A percentile compares a stretch with the other conserved stretches of the same genome.
Evolutionary conservation across 2,797 vertebrate species (phyloP).

Genomic region (Glossophaga mutica): DNA sequence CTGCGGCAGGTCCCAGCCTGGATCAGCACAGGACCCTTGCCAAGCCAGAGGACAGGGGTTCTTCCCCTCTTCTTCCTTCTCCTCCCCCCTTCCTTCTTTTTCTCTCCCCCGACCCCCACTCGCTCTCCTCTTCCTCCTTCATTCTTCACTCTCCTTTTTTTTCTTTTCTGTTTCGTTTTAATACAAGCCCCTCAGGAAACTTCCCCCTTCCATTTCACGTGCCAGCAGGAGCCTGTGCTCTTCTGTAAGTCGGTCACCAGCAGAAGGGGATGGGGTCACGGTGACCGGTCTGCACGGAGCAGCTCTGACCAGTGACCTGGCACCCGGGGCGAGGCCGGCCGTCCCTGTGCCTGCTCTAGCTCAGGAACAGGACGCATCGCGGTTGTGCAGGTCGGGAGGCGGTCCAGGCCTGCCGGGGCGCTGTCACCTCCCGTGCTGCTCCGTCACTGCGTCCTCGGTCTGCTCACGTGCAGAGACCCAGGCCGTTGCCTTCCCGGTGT

Average conservation of each 20-base stretch:
- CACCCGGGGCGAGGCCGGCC: not conserved
- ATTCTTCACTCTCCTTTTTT: too few relatives aligned
- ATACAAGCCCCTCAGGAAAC: not conserved
- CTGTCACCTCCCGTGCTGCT: not conserved
- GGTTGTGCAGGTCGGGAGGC: not conserved
- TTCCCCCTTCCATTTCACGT: not conserved
- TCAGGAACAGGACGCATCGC: not conserved
- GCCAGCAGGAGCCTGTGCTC: not conserved
- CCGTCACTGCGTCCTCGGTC: not conserved
- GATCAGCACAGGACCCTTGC: not conserved
- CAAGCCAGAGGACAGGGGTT: not conserved
- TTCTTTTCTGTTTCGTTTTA: not conserved
- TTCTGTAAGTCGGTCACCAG: not conserved
- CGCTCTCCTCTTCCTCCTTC: rapidly evolving
- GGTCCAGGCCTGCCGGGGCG: not conserved
- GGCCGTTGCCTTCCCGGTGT: not conserved
- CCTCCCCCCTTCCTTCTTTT: not conserved
- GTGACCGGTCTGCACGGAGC: not conserved
- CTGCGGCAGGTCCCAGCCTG: not conserved
- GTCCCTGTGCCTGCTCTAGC: not conserved
- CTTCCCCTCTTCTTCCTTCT: not conserved
- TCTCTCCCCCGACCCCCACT: not conserved
- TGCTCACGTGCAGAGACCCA: not conserved
- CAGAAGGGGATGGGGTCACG: not conserved
- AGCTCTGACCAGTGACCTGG: not conserved